phyloP scores from a whole-genome alignment of 2,888 invertebrate species.

The Julus scandinavius region DNA sequence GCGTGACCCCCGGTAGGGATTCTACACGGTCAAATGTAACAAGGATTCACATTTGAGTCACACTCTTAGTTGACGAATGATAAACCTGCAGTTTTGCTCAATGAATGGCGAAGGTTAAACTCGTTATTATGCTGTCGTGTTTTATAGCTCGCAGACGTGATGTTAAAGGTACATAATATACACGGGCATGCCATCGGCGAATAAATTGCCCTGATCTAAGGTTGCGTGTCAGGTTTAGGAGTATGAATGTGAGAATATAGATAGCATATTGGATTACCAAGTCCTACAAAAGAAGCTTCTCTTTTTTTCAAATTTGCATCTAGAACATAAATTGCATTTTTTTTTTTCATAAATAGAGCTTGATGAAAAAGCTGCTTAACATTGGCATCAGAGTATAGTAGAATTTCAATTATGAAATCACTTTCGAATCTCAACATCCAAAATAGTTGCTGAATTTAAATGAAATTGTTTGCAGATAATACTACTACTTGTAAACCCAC shows the following conservation, averaged over 20 bases:
- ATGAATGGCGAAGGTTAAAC: slow-evolving; percentile 18
- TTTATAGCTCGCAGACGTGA: slow-evolving; percentile 3
- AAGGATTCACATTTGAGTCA: not conserved
- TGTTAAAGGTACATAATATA: not conserved
- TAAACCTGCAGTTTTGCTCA: not conserved
- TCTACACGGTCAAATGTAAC: not conserved
- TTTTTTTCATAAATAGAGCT: not conserved
- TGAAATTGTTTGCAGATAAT: not conserved
- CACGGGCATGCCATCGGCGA: not conserved
- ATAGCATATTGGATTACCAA: not conserved
- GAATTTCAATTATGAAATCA: not conserved
- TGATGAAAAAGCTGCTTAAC: not conserved
- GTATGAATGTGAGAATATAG: not conserved
- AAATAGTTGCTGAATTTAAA: not conserved
- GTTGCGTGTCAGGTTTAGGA: not conserved
- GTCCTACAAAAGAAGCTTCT: not conserved
- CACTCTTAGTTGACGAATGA: not conserved
- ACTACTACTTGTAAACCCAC: not conserved
- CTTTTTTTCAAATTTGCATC: not conserved
- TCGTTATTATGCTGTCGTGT: not conserved
- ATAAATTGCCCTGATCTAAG: not conserved
- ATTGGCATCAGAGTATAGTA: too few relatives aligned
- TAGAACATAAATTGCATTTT: not conserved
- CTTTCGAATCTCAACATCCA: not conserved
- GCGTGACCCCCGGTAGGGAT: not conserved